Percentiles rank a stretch among this genome's conserved stretches.
Evolutionary conservation across 2,113 vertebrate species (phyloP).

Genomic region (Sialia sialis): DNA sequence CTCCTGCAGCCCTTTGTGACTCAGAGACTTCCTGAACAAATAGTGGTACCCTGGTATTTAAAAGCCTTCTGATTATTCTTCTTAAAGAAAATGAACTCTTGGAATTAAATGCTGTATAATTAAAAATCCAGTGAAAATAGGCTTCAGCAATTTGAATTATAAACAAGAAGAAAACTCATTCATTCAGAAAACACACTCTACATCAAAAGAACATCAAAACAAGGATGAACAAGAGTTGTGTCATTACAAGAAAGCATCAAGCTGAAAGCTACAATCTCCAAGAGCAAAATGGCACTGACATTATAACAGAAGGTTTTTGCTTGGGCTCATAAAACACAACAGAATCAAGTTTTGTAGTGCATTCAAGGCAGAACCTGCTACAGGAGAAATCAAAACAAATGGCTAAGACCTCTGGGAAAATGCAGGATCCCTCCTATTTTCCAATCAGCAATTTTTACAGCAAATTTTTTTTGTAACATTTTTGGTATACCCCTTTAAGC

Average conservation of each 20-base stretch:
- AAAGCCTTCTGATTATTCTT: neutral
- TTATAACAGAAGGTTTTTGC: neutral
- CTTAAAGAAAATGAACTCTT: slow-evolving; percentile 16
- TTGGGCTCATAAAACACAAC: neutral
- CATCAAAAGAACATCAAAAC: slow-evolving; percentile 16
- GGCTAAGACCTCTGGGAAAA: neutral
- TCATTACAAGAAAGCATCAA: neutral
- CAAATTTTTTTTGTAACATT: neutral
- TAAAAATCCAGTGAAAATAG: neutral
- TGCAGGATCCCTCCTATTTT: neutral
- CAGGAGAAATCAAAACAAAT: slow-evolving; percentile 15
- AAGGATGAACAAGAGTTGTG: neutral
- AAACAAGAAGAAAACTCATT: neutral
- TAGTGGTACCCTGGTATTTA: neutral
- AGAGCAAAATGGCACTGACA: slow-evolving; percentile 26
- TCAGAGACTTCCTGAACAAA: neutral
- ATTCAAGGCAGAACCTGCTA: neutral
- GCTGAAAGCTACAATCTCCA: slow-evolving; percentile 18
- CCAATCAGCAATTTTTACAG: neutral
- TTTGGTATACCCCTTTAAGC: neutral
- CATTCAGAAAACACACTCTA: slow-evolving; percentile 11
- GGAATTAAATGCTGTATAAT: neutral
- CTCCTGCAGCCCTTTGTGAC: neutral
- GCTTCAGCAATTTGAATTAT: slow-evolving; percentile 7
- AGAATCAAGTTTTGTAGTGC: neutral